Conservation (phyloP, 2,113 vertebrate genomes). For the Bostrychus sinensis region DNA sequence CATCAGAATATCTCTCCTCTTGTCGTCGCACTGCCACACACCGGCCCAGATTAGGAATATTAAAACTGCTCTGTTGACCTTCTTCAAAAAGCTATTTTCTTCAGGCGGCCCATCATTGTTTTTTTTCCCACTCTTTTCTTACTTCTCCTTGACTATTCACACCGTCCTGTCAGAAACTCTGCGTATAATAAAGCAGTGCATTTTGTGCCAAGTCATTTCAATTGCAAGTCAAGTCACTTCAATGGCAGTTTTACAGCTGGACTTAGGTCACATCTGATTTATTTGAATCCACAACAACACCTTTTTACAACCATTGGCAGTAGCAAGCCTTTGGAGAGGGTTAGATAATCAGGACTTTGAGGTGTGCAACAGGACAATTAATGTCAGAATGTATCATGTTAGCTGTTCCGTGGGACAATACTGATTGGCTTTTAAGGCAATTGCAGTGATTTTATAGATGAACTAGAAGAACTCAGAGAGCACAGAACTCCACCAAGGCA, state of each 20-base stretch:
- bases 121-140: conserved; percentile 23
- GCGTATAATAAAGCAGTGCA: conserved; percentile 45
- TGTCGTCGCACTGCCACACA: conserved; percentile 51
- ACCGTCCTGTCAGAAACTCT: conserved; percentile 54
- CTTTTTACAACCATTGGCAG: conserved; percentile 8
- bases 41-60: conserved; percentile 70
- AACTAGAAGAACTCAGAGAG: too few species aligned
- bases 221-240: conserved; percentile 62
- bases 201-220: conserved; percentile 63
- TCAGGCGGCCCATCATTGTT: conserved; percentile 49
- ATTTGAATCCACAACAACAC: conserved; percentile 21
- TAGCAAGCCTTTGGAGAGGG: too few species aligned
- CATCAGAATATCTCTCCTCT: conserved; percentile 62
- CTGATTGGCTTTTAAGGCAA: too few species aligned
- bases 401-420: too few species aligned
- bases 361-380: too few species aligned
- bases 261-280: conserved; percentile 22
- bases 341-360: too few species aligned
- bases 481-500: too few species aligned
- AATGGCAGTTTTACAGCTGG: too few species aligned
- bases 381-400: too few species aligned
- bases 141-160: conserved; percentile 55
- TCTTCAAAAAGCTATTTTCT: conserved; percentile 55
- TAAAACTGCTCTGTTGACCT: conserved; percentile 69
- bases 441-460: too few species aligned